Evolutionary conservation across 2,888 invertebrate species (phyloP), one percentile per base, ranked within the genome.

Genomic region (Dryobota labecula): DNA sequence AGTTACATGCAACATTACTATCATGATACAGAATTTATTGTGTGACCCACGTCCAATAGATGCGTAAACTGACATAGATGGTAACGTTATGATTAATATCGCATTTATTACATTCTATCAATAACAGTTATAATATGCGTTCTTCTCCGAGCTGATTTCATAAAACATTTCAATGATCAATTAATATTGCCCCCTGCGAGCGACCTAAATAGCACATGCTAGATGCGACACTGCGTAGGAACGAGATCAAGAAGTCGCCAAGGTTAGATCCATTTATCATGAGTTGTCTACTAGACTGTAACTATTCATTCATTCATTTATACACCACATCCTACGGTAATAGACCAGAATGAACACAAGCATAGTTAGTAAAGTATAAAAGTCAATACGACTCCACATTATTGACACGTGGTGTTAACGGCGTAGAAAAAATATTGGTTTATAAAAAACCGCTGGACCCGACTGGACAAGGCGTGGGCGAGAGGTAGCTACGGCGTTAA

Each of bases 241-340:
- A 92, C 92, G 92, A 90, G 92, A 94, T 93, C 94, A 94, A 94
- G 94, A 94, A 91, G 93, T 92, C 90, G 91, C 87, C 95, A 96
- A 96, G 95, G 96, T 89, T 93, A 90, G 91, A 95, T 94, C 93
- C 90, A 95, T 95, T 95, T 94, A 88, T 91, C 90, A 93, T 90
- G 89, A 92, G 92, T 93, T 92, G 93, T 91, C 90, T 88, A 87
- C 90, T 89, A 89, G 89, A 87, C 88, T 82, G 73, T 80, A 79
- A 72, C 81, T 77, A 66, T 72, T 82, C 84, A 86, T 72, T 82
- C 84, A 86, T 84, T 86, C 84, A 84, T 82, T 82, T 77, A 73
- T 70, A 80, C 80, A 80, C 83, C 80, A 80, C 83, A 78, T 86
- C 82, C 82, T 73, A 75, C 79, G 70, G 78, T 73, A 82, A 82